Evolutionary conservation across 2,797 vertebrate genomes (phyloP).

Genomic region (Pseudocheirus occidentalis): DNA sequence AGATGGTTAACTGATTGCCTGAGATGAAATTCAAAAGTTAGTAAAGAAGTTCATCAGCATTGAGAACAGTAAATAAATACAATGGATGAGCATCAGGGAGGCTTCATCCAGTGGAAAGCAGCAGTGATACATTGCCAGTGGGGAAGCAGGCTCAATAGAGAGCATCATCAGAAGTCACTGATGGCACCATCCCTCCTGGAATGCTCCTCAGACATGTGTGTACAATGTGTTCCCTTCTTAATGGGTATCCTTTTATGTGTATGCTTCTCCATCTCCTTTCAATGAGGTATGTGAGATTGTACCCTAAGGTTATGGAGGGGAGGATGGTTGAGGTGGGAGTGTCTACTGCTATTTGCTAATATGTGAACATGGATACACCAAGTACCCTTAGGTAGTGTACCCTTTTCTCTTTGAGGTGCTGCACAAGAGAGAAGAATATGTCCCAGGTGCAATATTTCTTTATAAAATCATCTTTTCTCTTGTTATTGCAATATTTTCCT

Average conservation of each 20-base stretch:
- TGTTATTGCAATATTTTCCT: background rate
- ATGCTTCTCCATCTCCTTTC: background rate
- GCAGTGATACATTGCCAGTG: background rate
- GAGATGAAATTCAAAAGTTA: background rate
- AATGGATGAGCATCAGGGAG: background rate
- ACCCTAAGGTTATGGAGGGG: background rate
- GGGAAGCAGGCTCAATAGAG: background rate
- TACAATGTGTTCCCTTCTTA: background rate
- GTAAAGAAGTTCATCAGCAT: background rate
- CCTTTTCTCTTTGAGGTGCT: background rate
- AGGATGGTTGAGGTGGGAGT: too few relatives aligned
- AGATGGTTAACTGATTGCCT: background rate
- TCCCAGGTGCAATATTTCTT: background rate
- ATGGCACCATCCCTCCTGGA: background rate
- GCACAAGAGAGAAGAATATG: too few relatives aligned
- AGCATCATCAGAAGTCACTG: background rate
- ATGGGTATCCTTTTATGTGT: background rate
- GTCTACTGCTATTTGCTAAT: too few relatives aligned
- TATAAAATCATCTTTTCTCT: background rate
- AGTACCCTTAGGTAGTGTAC: background rate
- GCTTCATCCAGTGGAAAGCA: background rate
- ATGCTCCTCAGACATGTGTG: background rate
- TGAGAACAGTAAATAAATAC: background rate
- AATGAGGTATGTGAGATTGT: background rate
- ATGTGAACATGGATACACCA: background rate